A percentile compares a stretch with the other conserved stretches of the same genome.
Evolutionary conservation across 2,113 vertebrate species (phyloP).

Genomic region (Notechis scutatus): DNA sequence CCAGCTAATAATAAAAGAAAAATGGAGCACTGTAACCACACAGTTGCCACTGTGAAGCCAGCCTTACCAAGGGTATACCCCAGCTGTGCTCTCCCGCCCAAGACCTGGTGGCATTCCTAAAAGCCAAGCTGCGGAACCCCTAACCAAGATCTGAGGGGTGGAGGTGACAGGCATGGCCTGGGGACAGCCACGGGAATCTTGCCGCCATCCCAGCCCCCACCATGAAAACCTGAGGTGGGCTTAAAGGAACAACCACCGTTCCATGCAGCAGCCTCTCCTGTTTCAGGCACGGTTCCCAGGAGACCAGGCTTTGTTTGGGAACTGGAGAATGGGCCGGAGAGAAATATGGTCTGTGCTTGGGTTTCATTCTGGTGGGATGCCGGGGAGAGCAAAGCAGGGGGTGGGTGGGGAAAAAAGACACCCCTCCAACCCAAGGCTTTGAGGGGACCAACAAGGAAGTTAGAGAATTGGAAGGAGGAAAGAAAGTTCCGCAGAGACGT

Average conservation of each 20-base stretch:
- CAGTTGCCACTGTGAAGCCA: background rate
- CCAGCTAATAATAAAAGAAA: background rate
- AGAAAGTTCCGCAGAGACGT: background rate
- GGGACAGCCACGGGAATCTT: background rate
- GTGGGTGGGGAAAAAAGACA: background rate
- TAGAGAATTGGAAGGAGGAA: conserved; percentile 9
- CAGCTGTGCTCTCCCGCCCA: no score
- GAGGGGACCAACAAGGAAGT: conserved; percentile 22
- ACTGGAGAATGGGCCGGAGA: conserved; percentile 54
- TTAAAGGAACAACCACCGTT: background rate
- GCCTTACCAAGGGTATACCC: background rate
- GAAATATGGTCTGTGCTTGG: conserved; percentile 56
- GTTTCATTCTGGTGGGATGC: conserved; percentile 69
- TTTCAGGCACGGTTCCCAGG: conserved; percentile 48
- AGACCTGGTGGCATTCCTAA: background rate
- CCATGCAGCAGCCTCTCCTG: conserved; percentile 14
- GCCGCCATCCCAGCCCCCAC: conserved; percentile 23
- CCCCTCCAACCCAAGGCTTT: background rate
- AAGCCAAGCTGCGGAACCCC: background rate
- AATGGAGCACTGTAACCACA: background rate
- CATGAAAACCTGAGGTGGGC: conserved; percentile 23
- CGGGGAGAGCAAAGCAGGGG: conserved; percentile 48
- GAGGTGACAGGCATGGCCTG: background rate
- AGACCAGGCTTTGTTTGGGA: conserved; percentile 61
- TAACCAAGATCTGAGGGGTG: background rate